Evolutionary conservation across 1,140 invertebrate genomes (phyloP).

Genomic region (Leucophenga varia): DNA sequence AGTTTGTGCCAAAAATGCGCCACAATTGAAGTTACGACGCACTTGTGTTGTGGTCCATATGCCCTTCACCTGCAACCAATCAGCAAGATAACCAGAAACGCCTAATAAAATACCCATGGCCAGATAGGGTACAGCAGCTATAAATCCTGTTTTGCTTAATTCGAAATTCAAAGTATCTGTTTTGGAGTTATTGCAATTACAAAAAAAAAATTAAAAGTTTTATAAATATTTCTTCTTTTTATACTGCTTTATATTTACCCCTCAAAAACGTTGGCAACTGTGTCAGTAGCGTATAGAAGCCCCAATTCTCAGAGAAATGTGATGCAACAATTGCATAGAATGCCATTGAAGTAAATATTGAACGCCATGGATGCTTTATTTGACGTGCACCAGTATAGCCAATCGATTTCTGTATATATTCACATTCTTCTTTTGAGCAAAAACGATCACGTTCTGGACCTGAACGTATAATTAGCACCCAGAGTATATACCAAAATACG

Average conservation of each 20-base stretch:
- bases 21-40: constrained; percentile 73
- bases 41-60: constrained; percentile 73
- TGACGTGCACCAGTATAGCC: constrained; percentile 44
- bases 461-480: constrained; percentile 73
- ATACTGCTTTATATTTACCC: constrained; percentile 58
- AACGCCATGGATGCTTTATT: constrained; percentile 74
- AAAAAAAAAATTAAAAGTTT: constrained; percentile 15
- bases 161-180: constrained; percentile 72
- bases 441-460: constrained; percentile 74
- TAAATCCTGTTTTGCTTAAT: constrained; percentile 74
- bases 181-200: constrained; percentile 41
- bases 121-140: constrained; percentile 83
- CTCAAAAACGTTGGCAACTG: constrained; percentile 89
- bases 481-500: constrained; percentile 70
- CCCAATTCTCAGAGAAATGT: constrained; percentile 95
- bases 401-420: constrained; percentile 68
- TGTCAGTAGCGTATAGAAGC: constrained; percentile 89
- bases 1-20: constrained; percentile 77
- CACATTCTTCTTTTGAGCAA: constrained; percentile 73
- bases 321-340: constrained; percentile 90
- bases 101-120: constrained; percentile 81
- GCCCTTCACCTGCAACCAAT: constrained; percentile 67
- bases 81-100: constrained; percentile 77
- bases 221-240: no score
- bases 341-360: constrained; percentile 77